phyloP scores from a whole-genome alignment of 2,888 invertebrate genomes.

The Pollenia amentaria region DNA sequence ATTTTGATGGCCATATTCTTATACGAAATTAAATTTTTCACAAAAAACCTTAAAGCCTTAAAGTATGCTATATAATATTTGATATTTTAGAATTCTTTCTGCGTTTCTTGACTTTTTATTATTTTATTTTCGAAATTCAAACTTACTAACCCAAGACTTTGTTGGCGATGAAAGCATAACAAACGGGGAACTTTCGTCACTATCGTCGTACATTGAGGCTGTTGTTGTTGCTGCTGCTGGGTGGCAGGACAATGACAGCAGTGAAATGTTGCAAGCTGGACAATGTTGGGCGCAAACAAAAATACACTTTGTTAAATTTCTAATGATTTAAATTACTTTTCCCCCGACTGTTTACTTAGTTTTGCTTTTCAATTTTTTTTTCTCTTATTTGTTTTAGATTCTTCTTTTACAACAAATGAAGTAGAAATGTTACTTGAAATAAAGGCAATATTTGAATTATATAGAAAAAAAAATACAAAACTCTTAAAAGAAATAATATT shows the following conservation, averaged over 20 bases:
- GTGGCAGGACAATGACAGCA: neutral
- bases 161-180: slow-evolving; percentile 89
- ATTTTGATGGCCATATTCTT: too few relatives aligned
- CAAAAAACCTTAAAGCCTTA: too few relatives aligned
- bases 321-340: slow-evolving; percentile 72
- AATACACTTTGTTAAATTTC: slow-evolving; percentile 46
- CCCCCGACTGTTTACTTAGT: slow-evolving; percentile 52
- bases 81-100: neutral
- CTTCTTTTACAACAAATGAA: slow-evolving; percentile 51
- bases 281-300: neutral
- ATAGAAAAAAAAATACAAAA: neutral
- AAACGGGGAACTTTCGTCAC: slow-evolving; percentile 89
- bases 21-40: too few relatives aligned
- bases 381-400: neutral
- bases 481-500: slow-evolving; percentile 20
- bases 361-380: neutral
- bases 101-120: neutral
- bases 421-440: slow-evolving; percentile 38
- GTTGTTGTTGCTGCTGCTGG: neutral
- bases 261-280: neutral
- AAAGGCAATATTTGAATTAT: slow-evolving; percentile 29
- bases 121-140: neutral
- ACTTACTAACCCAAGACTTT: slow-evolving; percentile 86
- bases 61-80: too few relatives aligned
- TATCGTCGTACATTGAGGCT: slow-evolving; percentile 86